Conservation (phyloP, 2,113 vertebrate genomes). For the Atrichornis clamosus region DNA sequence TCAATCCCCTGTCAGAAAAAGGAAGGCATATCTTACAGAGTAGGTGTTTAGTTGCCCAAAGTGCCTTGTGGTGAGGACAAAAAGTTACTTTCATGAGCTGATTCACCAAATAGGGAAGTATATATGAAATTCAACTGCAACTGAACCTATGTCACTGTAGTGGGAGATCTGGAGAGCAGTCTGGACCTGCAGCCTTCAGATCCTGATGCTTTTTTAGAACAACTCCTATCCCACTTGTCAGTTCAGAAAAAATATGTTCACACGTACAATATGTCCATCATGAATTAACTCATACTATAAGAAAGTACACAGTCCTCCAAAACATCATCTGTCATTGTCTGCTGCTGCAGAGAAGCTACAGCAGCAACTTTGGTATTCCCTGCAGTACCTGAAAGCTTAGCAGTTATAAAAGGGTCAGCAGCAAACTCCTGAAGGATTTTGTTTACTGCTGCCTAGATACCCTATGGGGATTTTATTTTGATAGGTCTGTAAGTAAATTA, state of each 20-base stretch:
- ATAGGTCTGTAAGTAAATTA: slow-evolving; percentile 37
- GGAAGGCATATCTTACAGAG: neutral
- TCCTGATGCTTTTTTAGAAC: neutral
- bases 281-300: neutral
- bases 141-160: neutral
- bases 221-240: neutral
- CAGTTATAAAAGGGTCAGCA: neutral
- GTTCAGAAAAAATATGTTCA: neutral
- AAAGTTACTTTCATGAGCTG: neutral
- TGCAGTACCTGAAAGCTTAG: neutral
- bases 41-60: neutral
- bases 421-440: neutral
- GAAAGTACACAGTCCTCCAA: neutral
- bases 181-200: neutral
- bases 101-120: neutral
- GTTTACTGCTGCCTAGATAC: neutral
- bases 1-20: neutral
- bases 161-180: neutral
- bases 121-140: neutral
- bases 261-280: neutral
- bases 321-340: neutral
- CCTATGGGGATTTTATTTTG: neutral
- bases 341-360: neutral
- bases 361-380: neutral
- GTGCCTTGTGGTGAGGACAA: neutral